These are phyloP conservation scores for Acanthurus lineatus DNA, from an alignment of 2,797 vertebrate species.

Conservation along the genomic window DNA sequence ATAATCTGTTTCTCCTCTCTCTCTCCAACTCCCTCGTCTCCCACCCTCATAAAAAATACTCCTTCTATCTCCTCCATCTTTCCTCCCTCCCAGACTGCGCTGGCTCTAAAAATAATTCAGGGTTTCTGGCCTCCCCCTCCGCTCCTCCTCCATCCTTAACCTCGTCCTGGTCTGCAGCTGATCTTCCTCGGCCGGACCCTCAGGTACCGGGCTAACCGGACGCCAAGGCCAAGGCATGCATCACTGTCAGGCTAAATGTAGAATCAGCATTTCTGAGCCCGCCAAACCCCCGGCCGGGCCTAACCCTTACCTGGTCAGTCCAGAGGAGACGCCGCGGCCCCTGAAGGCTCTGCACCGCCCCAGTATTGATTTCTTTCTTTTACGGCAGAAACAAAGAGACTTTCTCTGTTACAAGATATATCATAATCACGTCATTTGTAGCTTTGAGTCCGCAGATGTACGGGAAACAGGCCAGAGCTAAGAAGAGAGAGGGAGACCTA, in stretches of 20 bases:
- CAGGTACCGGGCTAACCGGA: constrained; percentile 72
- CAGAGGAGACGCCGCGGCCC: constrained; percentile 49
- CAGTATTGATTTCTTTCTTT: constrained; percentile 86
- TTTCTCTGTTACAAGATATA: constrained; percentile 88
- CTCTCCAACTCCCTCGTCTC: constrained; percentile 34
- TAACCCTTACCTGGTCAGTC: constrained; percentile 71
- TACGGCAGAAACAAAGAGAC: constrained; percentile 87
- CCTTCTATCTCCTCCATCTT: constrained; percentile 58
- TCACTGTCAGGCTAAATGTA: constrained; percentile 86
- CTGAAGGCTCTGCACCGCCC: constrained; percentile 66
- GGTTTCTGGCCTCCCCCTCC: constrained; percentile 37
- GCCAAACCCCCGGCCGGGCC: constrained; percentile 57
- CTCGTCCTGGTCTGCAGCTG: constrained; percentile 72
- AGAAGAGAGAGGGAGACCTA: constrained; percentile 54
- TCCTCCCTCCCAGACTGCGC: constrained; percentile 67
- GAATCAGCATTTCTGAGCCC: constrained; percentile 85
- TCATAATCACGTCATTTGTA: constrained; percentile 93
- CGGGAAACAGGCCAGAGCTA: constrained; percentile 62
- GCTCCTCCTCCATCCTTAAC: constrained; percentile 58
- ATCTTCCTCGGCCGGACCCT: constrained; percentile 75
- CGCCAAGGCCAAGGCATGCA: constrained; percentile 77
- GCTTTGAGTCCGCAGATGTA: constrained; percentile 83
- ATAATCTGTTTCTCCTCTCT: constrained; percentile 25
- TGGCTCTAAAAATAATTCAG: constrained; percentile 70
- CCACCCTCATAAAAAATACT: constrained; percentile 45